Evolutionary conservation across 1,140 invertebrate species (phyloP), one percentile per base, ranked within the genome.

Genomic region (Calycopis cecrops): DNA sequence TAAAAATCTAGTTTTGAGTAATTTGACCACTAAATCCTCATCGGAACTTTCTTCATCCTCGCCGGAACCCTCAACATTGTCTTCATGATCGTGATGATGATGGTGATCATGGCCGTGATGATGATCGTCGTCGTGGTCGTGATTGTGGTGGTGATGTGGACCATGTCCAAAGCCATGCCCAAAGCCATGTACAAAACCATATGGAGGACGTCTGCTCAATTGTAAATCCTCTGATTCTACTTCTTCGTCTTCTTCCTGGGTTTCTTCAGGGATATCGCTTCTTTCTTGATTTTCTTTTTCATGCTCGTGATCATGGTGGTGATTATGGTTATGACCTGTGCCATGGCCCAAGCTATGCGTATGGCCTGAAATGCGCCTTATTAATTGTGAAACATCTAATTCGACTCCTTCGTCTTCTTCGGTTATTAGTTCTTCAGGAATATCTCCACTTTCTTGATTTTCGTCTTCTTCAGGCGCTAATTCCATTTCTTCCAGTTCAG

Each of bases 41-140:
- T 60, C 55, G 12, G 64, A 54, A 12, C 57, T 47, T 0, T 34
- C 28, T 28, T 62, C 54, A 18, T 61, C 57, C 34, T 70, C 69
- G 9, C 65, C 69, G 17, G 69, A 71, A 4, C 66, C 73, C 57
- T 74, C 69, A 28, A 37, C 6, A 6, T 28, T 28, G 21, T 28
- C 42, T 44, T 50, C 56, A 35, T 55, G 56, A 37, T 42, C 51
- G n/a, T 63, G 57, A 40, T 54, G 33, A 11, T 59, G 44, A 9
- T 57, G 16, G 18, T 48, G 47, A 9, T 44, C 49, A 10, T 17
- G 16, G 3, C 6, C 34, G 11, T 49, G 6, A 1, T 37, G 54
- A 10, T 51, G 33, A 21, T 35, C 9, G 21, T 52, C 48, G 9
- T 44, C 28, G 11, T 60, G 58, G 4, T 44, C 33, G 11, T 53